Evolutionary conservation across 2,797 vertebrate genomes (phyloP).

Genomic region (Hypotaenidia philippensis): DNA sequence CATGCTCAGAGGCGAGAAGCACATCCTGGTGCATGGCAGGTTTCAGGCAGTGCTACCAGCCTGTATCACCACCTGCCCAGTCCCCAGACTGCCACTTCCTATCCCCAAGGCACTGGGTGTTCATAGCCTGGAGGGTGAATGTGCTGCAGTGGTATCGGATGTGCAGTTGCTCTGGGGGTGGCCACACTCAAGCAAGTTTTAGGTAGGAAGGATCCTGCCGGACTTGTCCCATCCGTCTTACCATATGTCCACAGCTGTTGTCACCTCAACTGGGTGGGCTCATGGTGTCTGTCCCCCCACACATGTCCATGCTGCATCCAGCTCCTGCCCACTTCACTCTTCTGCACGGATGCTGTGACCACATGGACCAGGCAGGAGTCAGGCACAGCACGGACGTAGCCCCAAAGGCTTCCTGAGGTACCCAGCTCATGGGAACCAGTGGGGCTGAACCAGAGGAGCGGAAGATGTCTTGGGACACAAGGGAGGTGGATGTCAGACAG

Average conservation of each 20-base stretch:
- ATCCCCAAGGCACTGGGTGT: not conserved
- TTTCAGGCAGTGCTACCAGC: not conserved
- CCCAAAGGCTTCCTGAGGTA: not conserved
- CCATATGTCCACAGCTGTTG: not conserved
- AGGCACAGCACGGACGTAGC: not conserved
- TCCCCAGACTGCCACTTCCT: fast-evolving
- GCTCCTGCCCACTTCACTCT: not conserved
- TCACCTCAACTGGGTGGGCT: not conserved
- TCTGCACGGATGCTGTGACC: not conserved
- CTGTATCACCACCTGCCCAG: not conserved
- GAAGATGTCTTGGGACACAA: not conserved
- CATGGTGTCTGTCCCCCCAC: not conserved
- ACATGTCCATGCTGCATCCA: fast-evolving
- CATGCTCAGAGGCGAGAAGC: not conserved
- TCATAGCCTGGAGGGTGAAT: not conserved
- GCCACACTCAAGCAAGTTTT: not conserved
- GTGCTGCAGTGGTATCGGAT: not conserved
- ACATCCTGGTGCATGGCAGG: not conserved
- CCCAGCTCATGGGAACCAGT: not conserved
- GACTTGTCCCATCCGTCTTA: not conserved
- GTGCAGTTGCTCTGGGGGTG: not conserved
- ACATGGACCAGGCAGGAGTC: not conserved
- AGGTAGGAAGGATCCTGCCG: not conserved
- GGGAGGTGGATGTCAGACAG: not conserved
- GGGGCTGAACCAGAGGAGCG: not conserved